phyloP scores from a whole-genome alignment of 2,113 vertebrate genomes.

The Corythornis cristatus region DNA sequence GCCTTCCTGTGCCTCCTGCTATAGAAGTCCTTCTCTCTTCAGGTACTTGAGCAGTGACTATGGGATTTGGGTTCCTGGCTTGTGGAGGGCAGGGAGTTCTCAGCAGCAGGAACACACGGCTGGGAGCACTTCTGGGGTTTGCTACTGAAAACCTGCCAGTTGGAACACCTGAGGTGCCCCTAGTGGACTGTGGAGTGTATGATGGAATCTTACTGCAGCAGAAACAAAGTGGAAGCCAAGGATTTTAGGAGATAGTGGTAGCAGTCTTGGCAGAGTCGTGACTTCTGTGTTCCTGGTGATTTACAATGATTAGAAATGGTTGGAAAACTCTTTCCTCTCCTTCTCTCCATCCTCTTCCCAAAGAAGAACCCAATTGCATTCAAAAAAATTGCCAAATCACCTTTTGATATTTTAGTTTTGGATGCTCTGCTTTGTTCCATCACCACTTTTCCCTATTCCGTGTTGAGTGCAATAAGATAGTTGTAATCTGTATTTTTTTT shows the following conservation, averaged over 20 bases:
- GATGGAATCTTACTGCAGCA: neutral
- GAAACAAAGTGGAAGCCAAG: neutral
- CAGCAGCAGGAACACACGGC: neutral
- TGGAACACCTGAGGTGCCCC: neutral
- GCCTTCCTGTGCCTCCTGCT: neutral
- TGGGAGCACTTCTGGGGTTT: neutral
- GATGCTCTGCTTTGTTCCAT: neutral
- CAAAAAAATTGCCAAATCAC: neutral
- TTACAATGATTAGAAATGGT: neutral
- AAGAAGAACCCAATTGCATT: neutral
- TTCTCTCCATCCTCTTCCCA: neutral
- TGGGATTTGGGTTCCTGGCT: neutral
- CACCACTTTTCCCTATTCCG: neutral
- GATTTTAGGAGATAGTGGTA: neutral
- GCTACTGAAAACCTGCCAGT: rapidly evolving
- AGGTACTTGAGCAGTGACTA: rapidly evolving
- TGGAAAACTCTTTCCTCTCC: neutral
- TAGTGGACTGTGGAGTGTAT: neutral
- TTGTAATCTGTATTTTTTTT: neutral
- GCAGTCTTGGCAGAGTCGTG: neutral
- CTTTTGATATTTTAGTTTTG: neutral
- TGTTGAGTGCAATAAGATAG: neutral
- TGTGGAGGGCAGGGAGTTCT: neutral
- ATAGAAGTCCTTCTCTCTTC: neutral
- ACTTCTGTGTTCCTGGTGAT: neutral